Evolutionary conservation across 2,797 vertebrate genomes (phyloP).

Genomic region (Tragopan temminckii): DNA sequence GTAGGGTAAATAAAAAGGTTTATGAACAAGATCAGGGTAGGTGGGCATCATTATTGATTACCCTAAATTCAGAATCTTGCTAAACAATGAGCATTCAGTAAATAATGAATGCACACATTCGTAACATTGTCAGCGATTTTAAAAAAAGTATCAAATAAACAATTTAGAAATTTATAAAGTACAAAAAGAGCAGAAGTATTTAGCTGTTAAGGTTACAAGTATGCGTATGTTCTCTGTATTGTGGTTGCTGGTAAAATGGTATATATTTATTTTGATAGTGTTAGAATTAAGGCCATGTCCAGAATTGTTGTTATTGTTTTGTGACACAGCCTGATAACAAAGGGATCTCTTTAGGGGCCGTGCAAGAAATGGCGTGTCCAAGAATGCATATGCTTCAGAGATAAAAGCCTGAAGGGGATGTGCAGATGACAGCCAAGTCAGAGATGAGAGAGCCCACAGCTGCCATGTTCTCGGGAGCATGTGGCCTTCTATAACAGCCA

Average conservation of each 20-base stretch:
- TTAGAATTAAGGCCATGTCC: neutral
- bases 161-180: neutral
- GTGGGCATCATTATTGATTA: neutral
- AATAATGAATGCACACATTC: neutral
- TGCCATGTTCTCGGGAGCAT: neutral
- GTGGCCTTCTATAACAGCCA: neutral
- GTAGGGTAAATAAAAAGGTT: neutral
- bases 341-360: neutral
- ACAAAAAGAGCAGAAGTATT: neutral
- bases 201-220: neutral
- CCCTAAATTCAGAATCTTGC: neutral
- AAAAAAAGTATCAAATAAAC: neutral
- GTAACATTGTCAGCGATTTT: neutral
- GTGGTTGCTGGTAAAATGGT: neutral
- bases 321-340: neutral
- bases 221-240: neutral
- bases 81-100: neutral
- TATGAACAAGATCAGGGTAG: neutral
- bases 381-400: neutral
- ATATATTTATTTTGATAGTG: neutral
- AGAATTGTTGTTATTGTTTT: neutral
- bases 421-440: neutral
- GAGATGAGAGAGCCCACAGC: neutral
- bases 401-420: conserved; percentile 4
- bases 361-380: neutral